Base-by-base conservation (phyloP, 1,140 invertebrate genomes). In the Brachionus sp. region DNA sequence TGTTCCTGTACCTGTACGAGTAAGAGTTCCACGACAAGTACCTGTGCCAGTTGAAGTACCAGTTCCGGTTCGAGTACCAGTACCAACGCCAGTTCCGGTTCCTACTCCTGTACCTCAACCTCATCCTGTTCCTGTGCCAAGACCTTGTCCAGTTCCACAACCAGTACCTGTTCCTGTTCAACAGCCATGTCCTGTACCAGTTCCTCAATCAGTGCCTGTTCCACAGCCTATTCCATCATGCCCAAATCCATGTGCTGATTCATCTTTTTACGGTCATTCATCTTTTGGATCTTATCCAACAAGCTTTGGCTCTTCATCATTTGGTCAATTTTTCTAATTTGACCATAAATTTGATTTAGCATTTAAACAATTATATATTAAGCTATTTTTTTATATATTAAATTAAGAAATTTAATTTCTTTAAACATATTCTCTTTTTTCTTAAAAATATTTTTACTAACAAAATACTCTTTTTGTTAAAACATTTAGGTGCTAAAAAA, bases 11-110 rank as follows among this genome's bases (percentile, higher is more conserved):
- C 66, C 66, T 0, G 70, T 75, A 25, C 7, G 16, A 25, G 70
- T 75, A 44, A 75, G 70, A 75, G 70, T 75, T 75, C 37, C 7
- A 44, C 70, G 42, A n/a, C 70, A 13, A n/a, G 70, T 75, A n/a
- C 70, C 70, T 44, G 42, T 75, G 4, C 70, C 70, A 46, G 70
- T 44, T 12, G 3, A 44, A 44, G 42, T 75, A 25, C 70, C 70
- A 44, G 70, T 75, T 23, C 70, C 70, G 12, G 42, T 75, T 75
- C 37, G 70, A 23, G 70, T 75, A 12, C 70, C 42, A 50, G 46
- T 77, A 9, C 75, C 19, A 57, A 33, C 23, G 1, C 46, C 75
- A 57, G 46, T 53, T n/a, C 73, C 75, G 57, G 75, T 57, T 44
- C 70, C 70, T 25, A 12, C 7, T n/a, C 66, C 66, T 37, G 66